Base-by-base conservation (phyloP, 2,888 invertebrate species). In the Monoplex corrugatus region DNA sequence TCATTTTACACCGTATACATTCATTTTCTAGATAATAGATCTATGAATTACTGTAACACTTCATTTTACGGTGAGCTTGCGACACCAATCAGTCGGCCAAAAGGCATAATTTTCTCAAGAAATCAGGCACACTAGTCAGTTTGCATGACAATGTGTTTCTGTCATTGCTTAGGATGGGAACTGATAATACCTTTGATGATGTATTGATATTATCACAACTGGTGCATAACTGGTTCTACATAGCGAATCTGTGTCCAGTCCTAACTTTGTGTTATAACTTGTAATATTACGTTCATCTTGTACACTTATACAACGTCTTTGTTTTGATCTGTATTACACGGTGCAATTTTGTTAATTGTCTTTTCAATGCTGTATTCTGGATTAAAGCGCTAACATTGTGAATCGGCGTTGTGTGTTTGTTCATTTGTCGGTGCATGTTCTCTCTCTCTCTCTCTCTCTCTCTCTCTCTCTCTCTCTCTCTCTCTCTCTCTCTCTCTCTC, bases 341-440 rank as follows among this genome's bases (percentile, higher is more conserved):
- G 75, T 75, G 35, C 75, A 35, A 23, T 75, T 35, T 75, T 32
- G 16, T 75, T 32, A 35, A 75, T 75, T 5, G 35, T 75, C 75
- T 75, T 32, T 75, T 75, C 75, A 75, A 38, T 10, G 75, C 75
- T 75, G 23, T 75, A 75, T 38, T 75, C 75, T 75, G 75, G 75
- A 75, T 75, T 75, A 75, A 75, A 75, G 75, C 75, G 75, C 75
- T 75, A 75, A 75, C 75, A 75, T 38, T 75, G 75, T 16, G 38
- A 23, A n/a, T n/a, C n/a, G n/a, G n/a, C 32, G n/a, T 75, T 38
- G 35, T 16, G 8, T 75, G 38, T 35, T 13, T 35, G 38, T 35
- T 13, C 8, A 38, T 13, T 38, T 35, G 13, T 35, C 16, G 16
- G 16, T 19, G 28, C 16, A 38, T 2, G 19, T 2, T 3, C 57